These are phyloP conservation scores for Mustelus asterias DNA, from an alignment of 2,113 vertebrate species.

Conservation along the genomic window DNA sequence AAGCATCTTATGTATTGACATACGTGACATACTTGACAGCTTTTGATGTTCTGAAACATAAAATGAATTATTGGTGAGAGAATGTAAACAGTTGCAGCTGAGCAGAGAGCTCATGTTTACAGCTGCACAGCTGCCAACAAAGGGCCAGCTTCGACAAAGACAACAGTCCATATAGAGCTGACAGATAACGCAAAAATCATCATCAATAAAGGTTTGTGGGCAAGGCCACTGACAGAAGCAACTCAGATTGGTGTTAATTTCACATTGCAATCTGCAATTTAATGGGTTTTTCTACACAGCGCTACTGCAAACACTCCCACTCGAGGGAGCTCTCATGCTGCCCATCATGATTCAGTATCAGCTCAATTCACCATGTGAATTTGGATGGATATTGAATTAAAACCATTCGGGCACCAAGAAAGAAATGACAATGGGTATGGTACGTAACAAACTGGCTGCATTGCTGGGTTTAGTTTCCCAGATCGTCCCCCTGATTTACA, in stretches of 20 bases:
- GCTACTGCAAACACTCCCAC: not conserved
- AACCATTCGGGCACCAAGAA: not conserved
- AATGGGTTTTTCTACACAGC: not conserved
- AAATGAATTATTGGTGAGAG: constrained; percentile 10
- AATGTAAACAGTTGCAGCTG: not conserved
- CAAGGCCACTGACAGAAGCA: not conserved
- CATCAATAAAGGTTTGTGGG: not conserved
- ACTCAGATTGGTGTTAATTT: not conserved
- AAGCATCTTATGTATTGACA: not conserved
- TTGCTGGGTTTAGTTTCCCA: not conserved
- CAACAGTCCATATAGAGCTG: not conserved
- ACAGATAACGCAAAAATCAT: not conserved
- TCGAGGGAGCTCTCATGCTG: not conserved
- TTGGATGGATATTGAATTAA: not conserved
- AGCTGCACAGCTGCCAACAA: not conserved
- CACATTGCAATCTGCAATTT: not conserved
- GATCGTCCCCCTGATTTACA: not conserved
- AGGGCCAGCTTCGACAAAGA: not conserved
- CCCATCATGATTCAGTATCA: not conserved
- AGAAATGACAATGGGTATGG: not conserved
- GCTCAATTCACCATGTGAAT: not conserved
- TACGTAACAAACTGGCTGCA: not conserved
- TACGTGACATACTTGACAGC: constrained; percentile 4
- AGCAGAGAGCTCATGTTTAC: not conserved
- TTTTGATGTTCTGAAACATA: constrained; percentile 31